phyloP scores from a whole-genome alignment of 2,797 vertebrate genomes.

The Naso thynnoides region DNA sequence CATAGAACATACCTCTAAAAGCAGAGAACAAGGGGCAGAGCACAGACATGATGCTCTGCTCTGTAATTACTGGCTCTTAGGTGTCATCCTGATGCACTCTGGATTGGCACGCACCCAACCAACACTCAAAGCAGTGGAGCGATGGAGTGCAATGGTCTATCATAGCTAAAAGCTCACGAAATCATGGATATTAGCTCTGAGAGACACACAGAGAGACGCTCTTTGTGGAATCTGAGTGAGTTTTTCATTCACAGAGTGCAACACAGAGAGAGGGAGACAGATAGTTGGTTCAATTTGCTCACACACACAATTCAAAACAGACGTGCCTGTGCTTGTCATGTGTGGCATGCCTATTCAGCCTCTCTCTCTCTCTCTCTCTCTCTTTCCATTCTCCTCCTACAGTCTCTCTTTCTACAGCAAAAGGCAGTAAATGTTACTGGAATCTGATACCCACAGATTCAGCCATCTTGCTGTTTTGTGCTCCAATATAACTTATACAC shows the following conservation, averaged over 20 bases:
- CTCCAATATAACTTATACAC: too few relatives aligned
- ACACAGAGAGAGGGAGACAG: slow-evolving; percentile 18
- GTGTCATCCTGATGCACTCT: slow-evolving; percentile 64
- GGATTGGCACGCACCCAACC: slow-evolving; percentile 55
- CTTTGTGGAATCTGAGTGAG: slow-evolving; percentile 30
- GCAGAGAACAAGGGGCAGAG: slow-evolving; percentile 58
- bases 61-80: slow-evolving; percentile 78
- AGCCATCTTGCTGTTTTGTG: background rate
- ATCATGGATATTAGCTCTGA: slow-evolving; percentile 36
- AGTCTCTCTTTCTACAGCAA: background rate
- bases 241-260: slow-evolving; percentile 39
- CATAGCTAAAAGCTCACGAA: slow-evolving; percentile 57
- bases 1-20: slow-evolving; percentile 56
- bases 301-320: slow-evolving; percentile 58
- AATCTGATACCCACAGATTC: slow-evolving; percentile 13
- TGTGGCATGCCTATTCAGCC: slow-evolving; percentile 31
- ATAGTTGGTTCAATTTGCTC: slow-evolving; percentile 51
- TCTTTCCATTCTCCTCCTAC: slow-evolving; percentile 9
- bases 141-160: slow-evolving; percentile 34
- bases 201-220: slow-evolving; percentile 36
- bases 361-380: background rate
- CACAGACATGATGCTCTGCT: slow-evolving; percentile 54
- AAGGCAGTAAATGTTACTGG: slow-evolving; percentile 14
- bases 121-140: slow-evolving; percentile 42
- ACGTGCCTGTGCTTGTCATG: slow-evolving; percentile 58